Base-by-base conservation (phyloP, 2,113 vertebrate genomes). In the Silurus asotus region DNA sequence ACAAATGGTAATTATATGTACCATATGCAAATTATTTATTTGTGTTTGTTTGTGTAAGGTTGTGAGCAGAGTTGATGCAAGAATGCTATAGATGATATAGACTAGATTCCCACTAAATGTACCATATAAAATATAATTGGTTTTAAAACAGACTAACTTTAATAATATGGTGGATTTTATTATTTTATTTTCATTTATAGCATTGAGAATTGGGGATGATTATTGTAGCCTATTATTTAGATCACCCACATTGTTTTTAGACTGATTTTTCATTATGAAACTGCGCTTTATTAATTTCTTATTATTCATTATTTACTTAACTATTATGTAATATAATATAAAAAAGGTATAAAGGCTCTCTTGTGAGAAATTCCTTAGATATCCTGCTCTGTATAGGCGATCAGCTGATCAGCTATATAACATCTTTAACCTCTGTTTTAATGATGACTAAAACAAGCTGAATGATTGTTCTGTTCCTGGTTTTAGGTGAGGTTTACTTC, bases 401-500 rank as follows among this genome's bases (percentile, higher is more conserved):
- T n/a, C n/a, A n/a, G n/a, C n/a, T 59, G 28, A 62, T 17, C 48
- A 15, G 51, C 4, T 62, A 28, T 62, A 62, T 81, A 2, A 49
- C 9, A 81, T n/a, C 1, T 23, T 0, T 20, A 45, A 70, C 28
- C 37, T 67, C 28, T 70, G 25, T 48, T 45, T 45, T 45, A 69
- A 37, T 69, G 65, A 69, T 15, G 28, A 28, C 25, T 17, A 69
- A 37, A 37, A 17, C 19, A 5, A 9, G 5, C 0, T 28, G 28
- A 55, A 49, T 37, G 48, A 28, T 58, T 62, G 75, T 56, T 77
- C n/a, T 77, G 25, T 84, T 59, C 23, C 61, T 65, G 83, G 49
- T 85, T 25, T 9, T 88, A 99, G 97, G 98, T 51, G 91, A 75
- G 0, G 95, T 99, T 55, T 98, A 97, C 93, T 97, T 95, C 91